phyloP scores from a whole-genome alignment of 1,140 invertebrate species.

The Protaetia brevitarsis region DNA sequence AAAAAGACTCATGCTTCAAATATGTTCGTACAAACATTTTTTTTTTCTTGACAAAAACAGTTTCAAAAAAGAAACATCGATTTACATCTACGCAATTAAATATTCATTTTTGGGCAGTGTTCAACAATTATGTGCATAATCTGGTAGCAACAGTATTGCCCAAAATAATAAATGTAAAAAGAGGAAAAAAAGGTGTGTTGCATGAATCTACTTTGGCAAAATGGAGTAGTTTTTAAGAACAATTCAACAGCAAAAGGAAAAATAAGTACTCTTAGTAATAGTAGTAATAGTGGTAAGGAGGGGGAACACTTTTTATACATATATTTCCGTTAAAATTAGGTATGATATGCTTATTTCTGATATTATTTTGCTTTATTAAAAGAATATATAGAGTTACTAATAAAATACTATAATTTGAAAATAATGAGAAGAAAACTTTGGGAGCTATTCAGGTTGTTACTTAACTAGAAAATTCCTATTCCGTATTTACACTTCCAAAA shows the following conservation, averaged over 20 bases:
- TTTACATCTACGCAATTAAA: not conserved
- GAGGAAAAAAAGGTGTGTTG: not conserved
- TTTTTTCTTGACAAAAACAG: not conserved
- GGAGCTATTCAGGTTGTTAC: too few relatives aligned
- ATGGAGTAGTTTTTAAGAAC: not conserved
- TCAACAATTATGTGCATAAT: conserved; percentile 2
- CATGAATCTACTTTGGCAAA: conserved; percentile 15
- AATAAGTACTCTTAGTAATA: not conserved
- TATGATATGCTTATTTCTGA: too few relatives aligned
- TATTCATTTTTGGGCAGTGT: not conserved
- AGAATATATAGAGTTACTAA: too few relatives aligned
- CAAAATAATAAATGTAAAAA: not conserved
- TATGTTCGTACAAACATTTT: too few relatives aligned
- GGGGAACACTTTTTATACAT: not conserved
- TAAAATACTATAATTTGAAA: too few relatives aligned
- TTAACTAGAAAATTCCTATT: too few relatives aligned
- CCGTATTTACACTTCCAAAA: too few relatives aligned
- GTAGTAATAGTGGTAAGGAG: not conserved
- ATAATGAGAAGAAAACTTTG: too few relatives aligned
- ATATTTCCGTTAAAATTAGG: not conserved
- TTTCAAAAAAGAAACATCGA: not conserved
- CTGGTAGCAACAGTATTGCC: not conserved
- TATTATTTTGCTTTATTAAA: too few relatives aligned
- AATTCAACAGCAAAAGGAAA: not conserved
- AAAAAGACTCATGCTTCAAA: conserved; percentile 5